These are phyloP conservation scores for Clamator glandarius DNA, from an alignment of 2,797 vertebrate genomes.

Conservation along the genomic window DNA sequence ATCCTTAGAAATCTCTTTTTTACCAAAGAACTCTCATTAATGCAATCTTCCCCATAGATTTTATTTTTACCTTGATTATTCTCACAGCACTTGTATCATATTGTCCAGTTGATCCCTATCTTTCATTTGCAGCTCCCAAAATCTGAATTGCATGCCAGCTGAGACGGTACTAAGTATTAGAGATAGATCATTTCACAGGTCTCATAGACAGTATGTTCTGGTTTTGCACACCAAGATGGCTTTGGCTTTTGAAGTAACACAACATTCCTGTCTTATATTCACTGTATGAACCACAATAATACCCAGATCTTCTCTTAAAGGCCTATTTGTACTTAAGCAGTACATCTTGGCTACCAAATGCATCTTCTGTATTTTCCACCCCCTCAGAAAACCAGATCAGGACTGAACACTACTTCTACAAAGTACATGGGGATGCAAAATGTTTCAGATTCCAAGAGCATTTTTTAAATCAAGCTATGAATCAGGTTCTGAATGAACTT, in stretches of 20 bases:
- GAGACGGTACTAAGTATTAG: not conserved
- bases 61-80: not conserved
- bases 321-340: not conserved
- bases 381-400: not conserved
- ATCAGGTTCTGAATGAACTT: not conserved
- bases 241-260: not conserved
- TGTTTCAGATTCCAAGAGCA: not conserved
- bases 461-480: slow-evolving; percentile 9
- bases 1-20: not conserved
- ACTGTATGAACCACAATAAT: not conserved
- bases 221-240: not conserved
- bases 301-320: not conserved
- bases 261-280: not conserved
- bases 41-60: not conserved
- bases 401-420: not conserved
- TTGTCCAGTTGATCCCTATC: not conserved
- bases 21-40: not conserved
- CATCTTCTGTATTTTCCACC: not conserved
- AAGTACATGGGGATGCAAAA: not conserved
- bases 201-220: not conserved
- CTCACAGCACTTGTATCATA: not conserved
- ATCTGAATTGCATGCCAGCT: not conserved
- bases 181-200: not conserved
- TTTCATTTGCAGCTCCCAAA: not conserved
- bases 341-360: not conserved